These are phyloP conservation scores for Numenius arquata DNA, from an alignment of 2,113 vertebrate species.

Conservation along the genomic window DNA sequence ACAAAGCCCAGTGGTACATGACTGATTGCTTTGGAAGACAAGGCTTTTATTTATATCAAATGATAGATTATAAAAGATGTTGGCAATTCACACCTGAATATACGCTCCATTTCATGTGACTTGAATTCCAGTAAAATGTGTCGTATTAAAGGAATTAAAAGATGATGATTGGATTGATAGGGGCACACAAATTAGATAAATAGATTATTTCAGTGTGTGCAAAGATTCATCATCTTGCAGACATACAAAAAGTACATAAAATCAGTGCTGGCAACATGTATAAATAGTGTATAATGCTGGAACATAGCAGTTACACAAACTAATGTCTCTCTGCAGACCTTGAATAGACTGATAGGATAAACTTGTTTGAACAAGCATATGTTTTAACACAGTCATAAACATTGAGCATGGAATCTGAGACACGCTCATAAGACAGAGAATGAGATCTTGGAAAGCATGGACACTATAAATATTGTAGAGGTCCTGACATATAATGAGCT, in stretches of 20 bases:
- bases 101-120: not conserved
- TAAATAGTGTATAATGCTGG: not conserved
- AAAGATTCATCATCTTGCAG: not conserved
- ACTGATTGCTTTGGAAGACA: not conserved
- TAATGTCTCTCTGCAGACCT: not conserved
- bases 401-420: not conserved
- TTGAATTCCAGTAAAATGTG: not conserved
- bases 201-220: not conserved
- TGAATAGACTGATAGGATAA: not conserved
- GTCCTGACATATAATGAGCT: not conserved
- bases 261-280: not conserved
- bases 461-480: not conserved
- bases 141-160: not conserved
- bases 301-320: not conserved
- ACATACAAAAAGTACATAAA: not conserved
- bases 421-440: not conserved
- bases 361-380: not conserved
- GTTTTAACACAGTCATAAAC: not conserved
- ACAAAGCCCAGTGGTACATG: not conserved
- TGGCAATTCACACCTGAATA: not conserved
- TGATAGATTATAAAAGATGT: not conserved
- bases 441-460: not conserved
- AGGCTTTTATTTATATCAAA: not conserved
- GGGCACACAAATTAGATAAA: not conserved
- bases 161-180: not conserved